Conservation (phyloP, 2,888 invertebrate species). For the Halocaridina rubra region DNA sequence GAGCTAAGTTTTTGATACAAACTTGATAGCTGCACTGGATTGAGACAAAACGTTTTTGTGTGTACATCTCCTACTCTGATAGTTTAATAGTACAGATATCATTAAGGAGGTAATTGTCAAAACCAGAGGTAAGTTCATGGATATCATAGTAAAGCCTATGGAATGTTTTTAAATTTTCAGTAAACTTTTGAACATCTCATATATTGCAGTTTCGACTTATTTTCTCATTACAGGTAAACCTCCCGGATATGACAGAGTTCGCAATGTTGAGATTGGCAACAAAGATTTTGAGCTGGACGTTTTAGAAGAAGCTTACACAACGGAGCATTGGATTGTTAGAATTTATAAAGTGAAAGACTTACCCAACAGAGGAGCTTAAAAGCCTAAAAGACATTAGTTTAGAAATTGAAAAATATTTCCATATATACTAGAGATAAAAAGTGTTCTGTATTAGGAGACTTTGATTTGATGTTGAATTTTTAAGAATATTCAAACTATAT, state of each 20-base stretch:
- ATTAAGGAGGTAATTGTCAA: too few relatives aligned
- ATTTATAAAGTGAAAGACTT: constrained; percentile 77
- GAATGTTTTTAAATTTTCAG: too few relatives aligned
- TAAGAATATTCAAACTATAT: neutral
- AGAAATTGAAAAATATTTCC: neutral
- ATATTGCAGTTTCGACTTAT: neutral
- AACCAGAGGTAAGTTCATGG: too few relatives aligned
- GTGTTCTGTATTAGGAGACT: neutral
- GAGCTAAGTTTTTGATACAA: too few relatives aligned
- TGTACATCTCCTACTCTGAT: too few relatives aligned
- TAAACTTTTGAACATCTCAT: too few relatives aligned
- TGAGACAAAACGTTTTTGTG: too few relatives aligned
- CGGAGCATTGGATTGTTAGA: constrained; percentile 98
- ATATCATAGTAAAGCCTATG: too few relatives aligned
- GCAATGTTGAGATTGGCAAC: constrained; percentile 94
- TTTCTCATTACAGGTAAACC: constrained; percentile 75
- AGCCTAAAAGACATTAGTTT: neutral
- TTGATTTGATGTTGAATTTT: neutral
- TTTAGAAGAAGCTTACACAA: constrained; percentile 96
- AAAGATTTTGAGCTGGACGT: constrained; percentile 94
- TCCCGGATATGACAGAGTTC: constrained; percentile 94
- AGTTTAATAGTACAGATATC: too few relatives aligned
- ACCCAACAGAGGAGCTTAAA: constrained; percentile 64
- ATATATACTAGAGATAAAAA: neutral
- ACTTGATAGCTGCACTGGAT: too few relatives aligned